phyloP scores from a whole-genome alignment of 2,797 vertebrate genomes.

The Huso huso region DNA sequence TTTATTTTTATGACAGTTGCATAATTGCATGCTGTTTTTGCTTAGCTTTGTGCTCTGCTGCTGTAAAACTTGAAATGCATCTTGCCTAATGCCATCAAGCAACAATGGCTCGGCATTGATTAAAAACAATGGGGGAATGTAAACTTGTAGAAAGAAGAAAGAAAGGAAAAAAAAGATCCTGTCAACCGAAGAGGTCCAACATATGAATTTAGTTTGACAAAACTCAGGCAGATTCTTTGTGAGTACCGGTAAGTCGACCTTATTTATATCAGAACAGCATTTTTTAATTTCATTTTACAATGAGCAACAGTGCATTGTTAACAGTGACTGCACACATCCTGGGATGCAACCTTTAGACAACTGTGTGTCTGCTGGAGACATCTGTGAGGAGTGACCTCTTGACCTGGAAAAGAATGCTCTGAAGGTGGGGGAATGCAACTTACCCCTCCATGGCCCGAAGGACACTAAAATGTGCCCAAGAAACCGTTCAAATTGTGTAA shows the following conservation, averaged over 20 bases:
- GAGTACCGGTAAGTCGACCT: constrained; percentile 34
- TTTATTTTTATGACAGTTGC: constrained; percentile 36
- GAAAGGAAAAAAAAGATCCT: constrained; percentile 47
- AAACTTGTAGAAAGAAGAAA: constrained; percentile 43
- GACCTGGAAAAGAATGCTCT: constrained; percentile 83
- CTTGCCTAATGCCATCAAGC: constrained; percentile 51
- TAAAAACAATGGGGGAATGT: constrained; percentile 71
- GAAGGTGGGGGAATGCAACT: constrained; percentile 70
- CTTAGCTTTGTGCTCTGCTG: constrained; percentile 29
- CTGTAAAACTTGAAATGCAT: constrained; percentile 38
- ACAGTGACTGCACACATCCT: constrained; percentile 61
- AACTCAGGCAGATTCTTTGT: constrained; percentile 21
- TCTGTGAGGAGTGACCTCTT: constrained; percentile 80
- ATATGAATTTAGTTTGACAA: constrained; percentile 12
- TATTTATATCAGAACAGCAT: constrained; percentile 34
- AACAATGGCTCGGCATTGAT: constrained; percentile 55
- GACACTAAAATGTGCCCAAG: constrained; percentile 46
- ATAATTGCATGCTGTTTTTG: constrained; percentile 38
- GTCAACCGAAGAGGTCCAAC: constrained; percentile 21
- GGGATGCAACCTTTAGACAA: constrained; percentile 81
- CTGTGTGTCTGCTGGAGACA: constrained; percentile 79
- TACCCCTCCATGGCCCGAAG: constrained; percentile 60
- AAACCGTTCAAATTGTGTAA: constrained; percentile 38
- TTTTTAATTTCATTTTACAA: constrained; percentile 50
- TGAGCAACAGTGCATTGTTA: constrained; percentile 70